Percentiles rank a stretch among this genome's conserved stretches.
Conservation (phyloP, 2,113 vertebrate genomes). For the Dendrocopos noguchii region DNA sequence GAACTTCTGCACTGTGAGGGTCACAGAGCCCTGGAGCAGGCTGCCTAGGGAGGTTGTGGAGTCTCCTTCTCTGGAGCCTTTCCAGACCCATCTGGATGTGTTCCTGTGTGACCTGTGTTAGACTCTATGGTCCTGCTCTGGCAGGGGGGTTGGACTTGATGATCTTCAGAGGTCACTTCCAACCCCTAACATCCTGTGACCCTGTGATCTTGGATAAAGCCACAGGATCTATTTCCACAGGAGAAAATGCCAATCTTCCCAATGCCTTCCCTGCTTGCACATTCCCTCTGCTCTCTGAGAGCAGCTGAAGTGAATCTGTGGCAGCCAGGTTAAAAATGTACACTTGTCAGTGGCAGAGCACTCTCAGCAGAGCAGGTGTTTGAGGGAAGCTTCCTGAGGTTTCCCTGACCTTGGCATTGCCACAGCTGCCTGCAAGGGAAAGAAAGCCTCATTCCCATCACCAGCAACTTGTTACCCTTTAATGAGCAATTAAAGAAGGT, state of each 20-base stretch:
- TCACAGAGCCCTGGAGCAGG: too few relatives aligned
- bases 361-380: neutral
- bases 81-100: too few relatives aligned
- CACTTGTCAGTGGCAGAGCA: neutral
- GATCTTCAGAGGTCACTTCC: too few relatives aligned
- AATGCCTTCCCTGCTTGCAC: neutral
- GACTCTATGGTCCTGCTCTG: too few relatives aligned
- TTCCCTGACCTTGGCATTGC: slow-evolving; percentile 21
- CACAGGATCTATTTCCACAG: neutral
- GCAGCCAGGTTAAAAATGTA: neutral
- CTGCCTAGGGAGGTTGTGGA: too few relatives aligned
- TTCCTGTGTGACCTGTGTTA: too few relatives aligned
- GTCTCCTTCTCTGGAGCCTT: too few relatives aligned
- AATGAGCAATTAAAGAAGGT: slow-evolving; percentile 54
- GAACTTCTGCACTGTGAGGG: too few relatives aligned
- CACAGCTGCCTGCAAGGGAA: slow-evolving; percentile 1
- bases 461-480: slow-evolving; percentile 1
- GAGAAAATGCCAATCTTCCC: neutral
- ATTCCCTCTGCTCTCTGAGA: neutral
- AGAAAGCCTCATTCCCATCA: neutral
- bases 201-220: neutral
- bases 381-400: neutral
- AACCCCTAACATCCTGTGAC: too few relatives aligned
- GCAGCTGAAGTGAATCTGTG: neutral
- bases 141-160: too few relatives aligned